phyloP scores from a whole-genome alignment of 2,888 invertebrate species.

The Acanthosoma haemorrhoidale region DNA sequence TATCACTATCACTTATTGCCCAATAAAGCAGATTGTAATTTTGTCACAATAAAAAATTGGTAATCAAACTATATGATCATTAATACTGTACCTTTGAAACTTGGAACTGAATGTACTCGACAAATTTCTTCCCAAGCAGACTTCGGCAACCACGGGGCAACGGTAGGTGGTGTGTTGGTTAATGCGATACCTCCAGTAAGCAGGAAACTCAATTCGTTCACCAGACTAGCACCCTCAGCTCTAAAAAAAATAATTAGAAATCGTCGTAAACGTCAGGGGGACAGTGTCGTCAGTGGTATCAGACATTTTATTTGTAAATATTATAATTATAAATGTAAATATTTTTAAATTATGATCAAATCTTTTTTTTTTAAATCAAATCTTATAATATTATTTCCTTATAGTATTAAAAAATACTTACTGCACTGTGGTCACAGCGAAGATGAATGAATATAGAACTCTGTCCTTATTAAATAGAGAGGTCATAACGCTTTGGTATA shows the following conservation, averaged over 20 bases:
- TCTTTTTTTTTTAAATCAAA: background rate
- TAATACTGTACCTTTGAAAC: slow-evolving; percentile 49
- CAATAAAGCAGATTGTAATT: too few relatives aligned
- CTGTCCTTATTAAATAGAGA: slow-evolving; percentile 82
- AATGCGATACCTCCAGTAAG: background rate
- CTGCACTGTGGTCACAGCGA: slow-evolving; percentile 15
- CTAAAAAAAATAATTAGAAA: too few relatives aligned
- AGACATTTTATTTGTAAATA: too few relatives aligned
- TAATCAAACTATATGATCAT: too few relatives aligned
- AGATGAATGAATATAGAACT: slow-evolving; percentile 75
- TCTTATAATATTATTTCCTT: background rate
- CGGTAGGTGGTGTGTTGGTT: background rate
- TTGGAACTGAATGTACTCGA: slow-evolving; percentile 54
- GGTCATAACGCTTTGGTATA: slow-evolving; percentile 70
- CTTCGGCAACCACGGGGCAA: slow-evolving; percentile 61
- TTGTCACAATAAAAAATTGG: too few relatives aligned
- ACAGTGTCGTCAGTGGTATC: too few relatives aligned
- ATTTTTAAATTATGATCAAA: too few relatives aligned
- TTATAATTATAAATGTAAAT: too few relatives aligned
- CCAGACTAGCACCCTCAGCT: background rate
- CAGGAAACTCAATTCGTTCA: background rate
- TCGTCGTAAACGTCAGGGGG: too few relatives aligned
- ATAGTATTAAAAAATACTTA: background rate
- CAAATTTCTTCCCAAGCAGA: slow-evolving; percentile 78
- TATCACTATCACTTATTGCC: too few relatives aligned